Base-by-base conservation (phyloP, 2,113 vertebrate species). In the Mesoclemmys tuberculata region DNA sequence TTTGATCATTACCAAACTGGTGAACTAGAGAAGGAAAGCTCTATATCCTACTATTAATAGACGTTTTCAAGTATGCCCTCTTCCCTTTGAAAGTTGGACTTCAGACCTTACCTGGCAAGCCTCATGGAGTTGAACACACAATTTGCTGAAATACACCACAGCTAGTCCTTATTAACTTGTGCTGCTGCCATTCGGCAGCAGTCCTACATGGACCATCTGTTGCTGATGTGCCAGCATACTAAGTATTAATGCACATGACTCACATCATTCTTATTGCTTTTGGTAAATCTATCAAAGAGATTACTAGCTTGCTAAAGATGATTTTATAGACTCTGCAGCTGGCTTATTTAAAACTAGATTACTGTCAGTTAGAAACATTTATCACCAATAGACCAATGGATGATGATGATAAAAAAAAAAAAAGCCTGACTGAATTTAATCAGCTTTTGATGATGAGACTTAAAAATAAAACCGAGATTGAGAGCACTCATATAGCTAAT, bases 331-430 rank as follows among this genome's bases (percentile, higher is more conserved):
- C 85, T 96, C 84, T 95, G 87, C 92, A 93, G 89, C 90, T 96
- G 92, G 29, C 95, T 97, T 97, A 77, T 96, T 97, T 97, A 93
- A 97, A 96, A 94, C 87, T 85, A 90, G 85, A 93, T 97, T 96
- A 82, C 89, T 96, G 97, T 96, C 94, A 80, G 87, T 94, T 94
- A 85, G 83, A 90, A 93, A 94, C 29, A 2, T 96, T 94, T 97
- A 95, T 95, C 81, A 55, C 78, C 49, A 9, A 90, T 85, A 87
- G 80, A 93, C 95, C 84, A 94, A 41, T 80, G 58, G 95, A 77
- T 89, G 96, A 81, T 68, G 93, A 81, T 93, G 85, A 93, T 92
- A 61, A 13, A 27, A 71, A 38, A 84, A 82, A 91, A 86, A 91
- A 92, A 81, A 84, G 55, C 6, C 78, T 90, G 84, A 54, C 77